Percentiles rank a stretch among this genome's conserved stretches.
Evolutionary conservation across 2,113 vertebrate species (phyloP).

Genomic region (Cranoglanis bouderius): DNA sequence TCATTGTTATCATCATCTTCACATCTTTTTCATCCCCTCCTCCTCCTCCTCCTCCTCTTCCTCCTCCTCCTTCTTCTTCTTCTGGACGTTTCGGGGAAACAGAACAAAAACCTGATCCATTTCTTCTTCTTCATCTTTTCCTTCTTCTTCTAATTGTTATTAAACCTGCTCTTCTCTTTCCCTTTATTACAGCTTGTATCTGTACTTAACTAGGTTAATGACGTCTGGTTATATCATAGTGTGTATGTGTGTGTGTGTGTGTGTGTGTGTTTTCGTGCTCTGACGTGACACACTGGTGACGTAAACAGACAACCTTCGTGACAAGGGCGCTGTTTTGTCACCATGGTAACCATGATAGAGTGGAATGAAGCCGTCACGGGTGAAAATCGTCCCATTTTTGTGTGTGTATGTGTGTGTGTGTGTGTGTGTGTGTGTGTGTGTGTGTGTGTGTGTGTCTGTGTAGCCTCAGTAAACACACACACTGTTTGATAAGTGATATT

Average conservation of each 20-base stretch:
- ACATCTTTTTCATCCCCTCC: not conserved
- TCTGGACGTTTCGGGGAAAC: not conserved
- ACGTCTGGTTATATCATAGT: not conserved
- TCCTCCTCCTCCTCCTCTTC: not conserved
- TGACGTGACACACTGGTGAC: conserved; percentile 15
- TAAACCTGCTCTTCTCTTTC: not conserved
- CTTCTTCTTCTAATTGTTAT: not conserved
- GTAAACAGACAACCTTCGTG: conserved; percentile 7
- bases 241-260: not conserved
- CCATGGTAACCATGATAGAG: conserved; percentile 21
- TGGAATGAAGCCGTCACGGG: not conserved
- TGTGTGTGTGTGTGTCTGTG: not conserved
- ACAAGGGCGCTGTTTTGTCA: not conserved
- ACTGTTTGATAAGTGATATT: not conserved
- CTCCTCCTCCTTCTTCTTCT: not conserved
- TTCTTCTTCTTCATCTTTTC: not conserved
- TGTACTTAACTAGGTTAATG: not conserved
- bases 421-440: not conserved
- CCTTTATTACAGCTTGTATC: not conserved
- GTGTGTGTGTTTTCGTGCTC: not conserved
- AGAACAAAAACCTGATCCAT: not conserved
- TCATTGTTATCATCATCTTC: not conserved
- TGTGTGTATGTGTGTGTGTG: not conserved
- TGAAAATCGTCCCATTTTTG: not conserved
- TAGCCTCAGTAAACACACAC: conserved; percentile 14